A percentile compares a stretch with the other conserved stretches of the same genome.
Conservation (phyloP, 2,113 vertebrate genomes). For the Plotosus lineatus region DNA sequence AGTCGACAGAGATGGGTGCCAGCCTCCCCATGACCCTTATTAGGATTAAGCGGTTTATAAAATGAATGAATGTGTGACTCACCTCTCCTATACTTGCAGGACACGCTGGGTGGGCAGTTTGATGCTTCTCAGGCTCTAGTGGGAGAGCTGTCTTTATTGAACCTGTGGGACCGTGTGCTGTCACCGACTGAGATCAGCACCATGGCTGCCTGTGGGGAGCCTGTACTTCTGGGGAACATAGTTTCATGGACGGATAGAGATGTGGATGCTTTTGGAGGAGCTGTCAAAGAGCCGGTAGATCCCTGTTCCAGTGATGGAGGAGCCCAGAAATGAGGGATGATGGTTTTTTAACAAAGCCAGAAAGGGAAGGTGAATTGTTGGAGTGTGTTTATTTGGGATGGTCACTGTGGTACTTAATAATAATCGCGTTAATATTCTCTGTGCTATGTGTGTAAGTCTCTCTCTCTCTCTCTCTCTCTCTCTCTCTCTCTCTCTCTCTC, state of each 20-base stretch:
- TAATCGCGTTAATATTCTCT: slow-evolving; percentile 9
- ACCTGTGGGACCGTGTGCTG: slow-evolving; percentile 90
- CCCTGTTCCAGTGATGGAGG: slow-evolving; percentile 75
- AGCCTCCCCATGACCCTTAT: no score
- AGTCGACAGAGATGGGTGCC: no score
- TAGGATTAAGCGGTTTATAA: no score
- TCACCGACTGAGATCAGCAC: slow-evolving; percentile 80
- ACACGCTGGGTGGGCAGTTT: slow-evolving; percentile 86
- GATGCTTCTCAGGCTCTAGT: slow-evolving; percentile 94
- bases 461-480: no score
- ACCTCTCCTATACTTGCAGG: slow-evolving; percentile 67
- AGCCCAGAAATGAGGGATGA: slow-evolving; percentile 75
- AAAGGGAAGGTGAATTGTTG: neutral
- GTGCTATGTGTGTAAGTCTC: no score
- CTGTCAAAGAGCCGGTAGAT: slow-evolving; percentile 79
- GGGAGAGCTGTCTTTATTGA: slow-evolving; percentile 90
- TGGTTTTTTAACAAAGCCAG: neutral
- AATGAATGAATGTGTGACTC: neutral
- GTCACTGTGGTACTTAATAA: slow-evolving; percentile 32
- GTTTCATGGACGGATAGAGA: slow-evolving; percentile 89
- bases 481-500: no score
- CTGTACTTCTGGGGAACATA: slow-evolving; percentile 80
- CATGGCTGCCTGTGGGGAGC: slow-evolving; percentile 85
- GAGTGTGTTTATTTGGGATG: slow-evolving; percentile 14
- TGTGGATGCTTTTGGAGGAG: slow-evolving; percentile 87